Evolutionary conservation across 2,113 vertebrate genomes (phyloP), one percentile per base, ranked within the genome.

Genomic region (Dermatemys mawii): DNA sequence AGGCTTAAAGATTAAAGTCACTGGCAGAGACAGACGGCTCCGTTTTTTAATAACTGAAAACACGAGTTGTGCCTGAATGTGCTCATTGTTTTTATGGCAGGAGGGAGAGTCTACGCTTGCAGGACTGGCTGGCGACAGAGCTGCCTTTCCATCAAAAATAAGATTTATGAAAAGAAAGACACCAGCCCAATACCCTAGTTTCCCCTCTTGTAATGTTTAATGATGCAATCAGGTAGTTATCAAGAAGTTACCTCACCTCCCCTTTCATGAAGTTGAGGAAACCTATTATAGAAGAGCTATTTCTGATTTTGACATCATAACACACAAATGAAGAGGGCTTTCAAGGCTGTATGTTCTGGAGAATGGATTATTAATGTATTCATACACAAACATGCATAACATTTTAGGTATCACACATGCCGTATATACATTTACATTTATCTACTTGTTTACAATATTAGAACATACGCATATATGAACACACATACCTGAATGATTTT

Each of bases 1-100:
- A 98, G 97, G 97, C 98, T 98, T 97, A 97, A 98, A 98, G 98
- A 98, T 98, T 98, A 98, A 98, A 98, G 98, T 98, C 98, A 96
- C 97, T 97, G 97, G 98, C 97, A 98, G 97, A 98, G 98, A 98
- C 98, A 98, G 98, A 97, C 98, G 98, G 98, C 98, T 98, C 98
- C 97, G 86, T 97, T 98, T 98, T 98, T 98, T 98, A 98, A 98
- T 98, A 98, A 98, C 98, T 98, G 98, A 98, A 98, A 98, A 98
- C 98, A 98, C 97, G 96, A 98, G 97, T 97, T 97, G 95, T 96
- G 98, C 95, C 97, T 98, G 98, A 98, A 98, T 98, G 98, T 98
- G 98, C 84, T 97, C 98, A 98, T 98, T 98, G 98, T 98, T 98
- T 98, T 97, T 79, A 96, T 83, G 82, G 97, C 1, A 0, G 94